Evolutionary conservation across 2,888 invertebrate species (phyloP).

Genomic region (Smittia aterrima): DNA sequence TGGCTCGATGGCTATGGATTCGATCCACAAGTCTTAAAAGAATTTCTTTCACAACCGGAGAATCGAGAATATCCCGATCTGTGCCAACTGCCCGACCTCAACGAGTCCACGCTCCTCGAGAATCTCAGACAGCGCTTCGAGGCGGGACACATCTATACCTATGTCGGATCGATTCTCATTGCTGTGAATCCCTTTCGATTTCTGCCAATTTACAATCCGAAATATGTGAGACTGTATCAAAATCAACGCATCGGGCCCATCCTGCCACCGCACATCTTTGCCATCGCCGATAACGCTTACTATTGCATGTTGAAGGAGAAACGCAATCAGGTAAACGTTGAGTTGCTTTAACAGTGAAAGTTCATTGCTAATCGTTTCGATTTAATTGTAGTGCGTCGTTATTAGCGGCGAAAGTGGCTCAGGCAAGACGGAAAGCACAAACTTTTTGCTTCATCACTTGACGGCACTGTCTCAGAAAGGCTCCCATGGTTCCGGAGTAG

Average conservation of each 20-base stretch:
- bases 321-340: slow-evolving; percentile 61
- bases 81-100: slow-evolving; percentile 89
- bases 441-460: slow-evolving; percentile 90
- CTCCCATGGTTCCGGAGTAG: slow-evolving; percentile 91
- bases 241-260: slow-evolving; percentile 87
- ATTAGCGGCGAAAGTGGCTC: slow-evolving; percentile 94
- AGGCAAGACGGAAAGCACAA: slow-evolving; percentile 96
- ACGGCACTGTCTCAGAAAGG: slow-evolving; percentile 94
- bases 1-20: slow-evolving; percentile 87
- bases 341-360: not conserved
- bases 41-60: slow-evolving; percentile 87
- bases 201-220: slow-evolving; percentile 96
- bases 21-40: slow-evolving; percentile 88
- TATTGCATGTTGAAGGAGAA: slow-evolving; percentile 90
- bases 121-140: slow-evolving; percentile 86
- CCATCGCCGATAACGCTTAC: slow-evolving; percentile 91
- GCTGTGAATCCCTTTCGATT: slow-evolving; percentile 93
- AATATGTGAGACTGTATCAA: slow-evolving; percentile 94
- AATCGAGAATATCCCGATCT: slow-evolving; percentile 94
- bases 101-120: slow-evolving; percentile 87
- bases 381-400: slow-evolving; percentile 69
- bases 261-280: slow-evolving; percentile 94
- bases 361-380: not conserved
- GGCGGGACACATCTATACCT: slow-evolving; percentile 92
- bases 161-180: slow-evolving; percentile 92